Evolutionary conservation across 2,888 invertebrate species (phyloP).

Genomic region (Dicyrtoma fusca): DNA sequence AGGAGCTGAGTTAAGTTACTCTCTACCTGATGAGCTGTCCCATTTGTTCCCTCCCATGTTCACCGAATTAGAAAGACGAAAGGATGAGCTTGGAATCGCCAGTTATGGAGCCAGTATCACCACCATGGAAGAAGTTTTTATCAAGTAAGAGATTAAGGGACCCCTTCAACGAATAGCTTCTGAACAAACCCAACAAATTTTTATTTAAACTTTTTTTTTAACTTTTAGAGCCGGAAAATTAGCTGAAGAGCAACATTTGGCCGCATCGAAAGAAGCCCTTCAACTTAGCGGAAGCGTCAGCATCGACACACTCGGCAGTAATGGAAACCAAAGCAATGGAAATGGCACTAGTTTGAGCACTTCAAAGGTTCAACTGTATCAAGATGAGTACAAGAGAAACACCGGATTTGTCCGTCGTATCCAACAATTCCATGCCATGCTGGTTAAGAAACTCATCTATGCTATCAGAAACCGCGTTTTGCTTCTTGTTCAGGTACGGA

Average conservation of each 20-base stretch:
- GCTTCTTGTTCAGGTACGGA: constrained; percentile 57
- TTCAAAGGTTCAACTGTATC: constrained; percentile 37
- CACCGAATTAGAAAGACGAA: constrained; percentile 68
- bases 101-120: constrained; percentile 70
- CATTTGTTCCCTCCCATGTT: constrained; percentile 71
- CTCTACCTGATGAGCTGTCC: constrained; percentile 68
- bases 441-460: constrained; percentile 69
- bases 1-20: constrained; percentile 75
- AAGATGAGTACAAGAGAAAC: constrained; percentile 52
- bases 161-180: background rate
- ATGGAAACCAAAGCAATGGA: background rate
- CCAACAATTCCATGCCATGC: constrained; percentile 70
- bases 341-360: constrained; percentile 22
- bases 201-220: background rate
- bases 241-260: constrained; percentile 16
- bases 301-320: constrained; percentile 26
- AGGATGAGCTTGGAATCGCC: constrained; percentile 67
- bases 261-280: constrained; percentile 14
- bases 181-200: background rate
- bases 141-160: too few species aligned
- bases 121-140: constrained; percentile 54
- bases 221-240: constrained; percentile 23
- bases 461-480: constrained; percentile 71
- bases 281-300: constrained; percentile 15
- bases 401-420: constrained; percentile 60